phyloP scores from a whole-genome alignment of 2,113 vertebrate species.

The Tricholaema leucomelas region DNA sequence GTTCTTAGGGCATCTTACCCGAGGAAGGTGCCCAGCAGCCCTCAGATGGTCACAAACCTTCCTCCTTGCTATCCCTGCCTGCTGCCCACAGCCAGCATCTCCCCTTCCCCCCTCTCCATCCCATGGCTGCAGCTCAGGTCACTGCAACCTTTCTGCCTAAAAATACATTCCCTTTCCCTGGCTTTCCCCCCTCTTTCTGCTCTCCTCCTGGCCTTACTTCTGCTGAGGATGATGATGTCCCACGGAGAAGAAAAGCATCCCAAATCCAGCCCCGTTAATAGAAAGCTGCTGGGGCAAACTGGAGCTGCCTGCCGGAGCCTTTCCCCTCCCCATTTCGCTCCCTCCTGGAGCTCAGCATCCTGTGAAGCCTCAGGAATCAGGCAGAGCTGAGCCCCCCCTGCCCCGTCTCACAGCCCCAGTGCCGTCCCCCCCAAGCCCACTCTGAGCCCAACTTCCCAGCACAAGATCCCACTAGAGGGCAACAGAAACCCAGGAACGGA shows the following conservation, averaged over 20 bases:
- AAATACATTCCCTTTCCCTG: not conserved
- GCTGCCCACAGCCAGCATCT: not conserved
- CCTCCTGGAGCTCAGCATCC: not conserved
- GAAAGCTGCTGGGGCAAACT: not conserved
- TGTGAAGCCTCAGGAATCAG: not conserved
- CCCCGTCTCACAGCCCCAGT: not conserved
- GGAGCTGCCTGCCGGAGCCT: not conserved
- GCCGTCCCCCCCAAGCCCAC: not conserved
- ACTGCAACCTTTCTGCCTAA: not conserved
- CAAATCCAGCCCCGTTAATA: rapidly evolving
- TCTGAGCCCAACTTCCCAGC: not conserved
- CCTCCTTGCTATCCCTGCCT: rapidly evolving
- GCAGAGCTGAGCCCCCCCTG: not conserved
- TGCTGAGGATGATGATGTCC: rapidly evolving
- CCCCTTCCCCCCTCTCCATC: not conserved
- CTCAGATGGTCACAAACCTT: rapidly evolving
- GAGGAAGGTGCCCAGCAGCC: not conserved
- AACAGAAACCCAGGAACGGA: slow-evolving; percentile 49
- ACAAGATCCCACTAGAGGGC: slow-evolving; percentile 48
- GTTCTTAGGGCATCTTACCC: rapidly evolving
- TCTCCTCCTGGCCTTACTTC: not conserved
- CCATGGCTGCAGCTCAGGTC: not conserved
- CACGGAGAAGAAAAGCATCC: rapidly evolving
- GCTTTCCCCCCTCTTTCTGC: not conserved
- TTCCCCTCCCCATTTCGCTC: not conserved